Percentiles rank a stretch among this genome's conserved stretches.
Evolutionary conservation across 2,113 vertebrate species (phyloP).

Genomic region (Pseudonaja textilis): DNA sequence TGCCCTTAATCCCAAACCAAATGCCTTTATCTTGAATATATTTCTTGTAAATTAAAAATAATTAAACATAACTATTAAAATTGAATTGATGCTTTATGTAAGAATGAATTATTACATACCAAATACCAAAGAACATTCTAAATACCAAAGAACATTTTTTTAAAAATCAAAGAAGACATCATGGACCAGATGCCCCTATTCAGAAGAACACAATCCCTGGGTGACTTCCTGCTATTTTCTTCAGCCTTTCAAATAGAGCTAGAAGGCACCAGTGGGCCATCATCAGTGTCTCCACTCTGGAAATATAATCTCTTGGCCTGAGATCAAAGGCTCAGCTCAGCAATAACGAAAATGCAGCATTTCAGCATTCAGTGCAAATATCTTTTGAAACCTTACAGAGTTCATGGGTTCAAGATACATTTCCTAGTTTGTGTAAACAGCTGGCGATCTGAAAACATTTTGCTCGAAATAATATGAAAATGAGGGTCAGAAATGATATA

Average conservation of each 20-base stretch:
- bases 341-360: neutral
- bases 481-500: neutral
- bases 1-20: neutral
- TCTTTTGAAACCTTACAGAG: neutral
- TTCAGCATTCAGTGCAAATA: neutral
- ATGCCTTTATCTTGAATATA: neutral
- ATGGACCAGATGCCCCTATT: neutral
- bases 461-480: neutral
- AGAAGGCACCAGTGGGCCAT: neutral
- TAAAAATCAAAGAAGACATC: neutral
- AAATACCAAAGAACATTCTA: neutral
- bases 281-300: neutral
- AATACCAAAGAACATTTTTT: neutral
- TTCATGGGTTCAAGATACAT: neutral
- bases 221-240: neutral
- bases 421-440: neutral
- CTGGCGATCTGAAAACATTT: neutral
- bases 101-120: neutral
- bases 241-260: neutral
- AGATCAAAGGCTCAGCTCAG: neutral
- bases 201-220: neutral
- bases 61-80: neutral
- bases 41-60: neutral
- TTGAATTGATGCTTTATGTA: neutral
- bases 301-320: neutral